Conservation (phyloP, 2,888 invertebrate species). For the Meiosimyza platycephala region DNA sequence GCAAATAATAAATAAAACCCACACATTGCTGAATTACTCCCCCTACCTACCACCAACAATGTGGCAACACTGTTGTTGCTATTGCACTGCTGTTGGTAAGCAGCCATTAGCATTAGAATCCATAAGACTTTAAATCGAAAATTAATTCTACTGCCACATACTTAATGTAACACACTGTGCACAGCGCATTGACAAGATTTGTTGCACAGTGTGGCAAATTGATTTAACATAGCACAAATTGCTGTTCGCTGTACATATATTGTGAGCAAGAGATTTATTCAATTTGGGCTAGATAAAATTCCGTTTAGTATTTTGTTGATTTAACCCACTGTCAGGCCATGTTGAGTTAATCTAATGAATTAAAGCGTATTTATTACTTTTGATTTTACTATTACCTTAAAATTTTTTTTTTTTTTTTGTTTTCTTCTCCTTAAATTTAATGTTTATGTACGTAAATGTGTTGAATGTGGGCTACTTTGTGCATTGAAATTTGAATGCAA, state of each 20-base stretch:
- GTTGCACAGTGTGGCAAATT: conserved; percentile 2
- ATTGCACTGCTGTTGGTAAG: not conserved
- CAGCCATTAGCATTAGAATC: conserved; percentile 19
- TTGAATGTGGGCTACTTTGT: conserved; percentile 19
- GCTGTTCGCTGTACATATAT: not conserved
- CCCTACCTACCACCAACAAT: not conserved
- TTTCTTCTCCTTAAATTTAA: too few relatives aligned
- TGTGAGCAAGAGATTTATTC: not conserved
- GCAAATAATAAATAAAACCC: conserved; percentile 29
- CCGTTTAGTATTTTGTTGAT: not conserved
- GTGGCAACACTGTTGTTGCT: conserved; percentile 21
- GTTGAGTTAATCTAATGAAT: not conserved
- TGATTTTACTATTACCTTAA: too few relatives aligned
- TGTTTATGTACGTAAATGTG: too few relatives aligned
- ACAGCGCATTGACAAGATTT: not conserved
- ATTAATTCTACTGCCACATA: conserved; percentile 13
- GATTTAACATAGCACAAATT: not conserved
- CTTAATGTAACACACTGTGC: conserved; percentile 20
- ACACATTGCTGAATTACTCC: conserved; percentile 1
- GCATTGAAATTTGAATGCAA: not conserved
- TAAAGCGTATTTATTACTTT: not conserved
- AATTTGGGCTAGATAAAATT: not conserved
- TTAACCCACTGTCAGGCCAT: not conserved
- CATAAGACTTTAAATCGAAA: conserved; percentile 7
- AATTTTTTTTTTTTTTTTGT: too few relatives aligned